phyloP scores from a whole-genome alignment of 37 sponge, comb jelly and placozoan genomes.

The Aphrocallistes beatrix region DNA sequence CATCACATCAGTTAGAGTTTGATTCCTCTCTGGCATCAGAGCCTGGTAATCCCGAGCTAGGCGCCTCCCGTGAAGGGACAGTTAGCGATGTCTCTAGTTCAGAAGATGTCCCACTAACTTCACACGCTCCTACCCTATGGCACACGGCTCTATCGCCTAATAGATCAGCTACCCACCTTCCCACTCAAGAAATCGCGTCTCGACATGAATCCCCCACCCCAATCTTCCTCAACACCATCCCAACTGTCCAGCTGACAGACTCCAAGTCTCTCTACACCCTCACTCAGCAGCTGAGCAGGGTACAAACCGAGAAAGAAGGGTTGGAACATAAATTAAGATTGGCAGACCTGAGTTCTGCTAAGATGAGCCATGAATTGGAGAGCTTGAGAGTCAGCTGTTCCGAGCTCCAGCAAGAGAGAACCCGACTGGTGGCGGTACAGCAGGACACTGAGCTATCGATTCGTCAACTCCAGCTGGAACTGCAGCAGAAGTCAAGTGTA shows the following conservation, averaged over 20 bases:
- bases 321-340: neutral
- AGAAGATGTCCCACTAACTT: neutral
- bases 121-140: neutral
- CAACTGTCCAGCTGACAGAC: neutral
- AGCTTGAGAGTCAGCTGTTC: neutral
- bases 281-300: neutral
- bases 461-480: neutral
- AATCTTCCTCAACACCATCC: neutral
- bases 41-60: too few relatives aligned
- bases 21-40: too few relatives aligned
- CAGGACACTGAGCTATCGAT: neutral
- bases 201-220: neutral
- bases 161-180: neutral
- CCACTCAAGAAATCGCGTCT: neutral
- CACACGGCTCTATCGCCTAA: neutral
- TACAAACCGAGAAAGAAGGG: neutral
- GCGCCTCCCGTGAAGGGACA: too few relatives aligned
- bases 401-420: slow-evolving; percentile 3
- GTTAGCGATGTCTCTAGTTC: neutral
- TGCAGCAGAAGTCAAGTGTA: neutral
- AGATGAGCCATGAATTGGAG: neutral
- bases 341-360: neutral
- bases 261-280: neutral
- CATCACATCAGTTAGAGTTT: too few relatives aligned
- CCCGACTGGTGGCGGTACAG: neutral